These are phyloP conservation scores for Mesocentrotus franciscanus DNA, from an alignment of 53 echinoderm and acorn worm species.

Conservation along the genomic window DNA sequence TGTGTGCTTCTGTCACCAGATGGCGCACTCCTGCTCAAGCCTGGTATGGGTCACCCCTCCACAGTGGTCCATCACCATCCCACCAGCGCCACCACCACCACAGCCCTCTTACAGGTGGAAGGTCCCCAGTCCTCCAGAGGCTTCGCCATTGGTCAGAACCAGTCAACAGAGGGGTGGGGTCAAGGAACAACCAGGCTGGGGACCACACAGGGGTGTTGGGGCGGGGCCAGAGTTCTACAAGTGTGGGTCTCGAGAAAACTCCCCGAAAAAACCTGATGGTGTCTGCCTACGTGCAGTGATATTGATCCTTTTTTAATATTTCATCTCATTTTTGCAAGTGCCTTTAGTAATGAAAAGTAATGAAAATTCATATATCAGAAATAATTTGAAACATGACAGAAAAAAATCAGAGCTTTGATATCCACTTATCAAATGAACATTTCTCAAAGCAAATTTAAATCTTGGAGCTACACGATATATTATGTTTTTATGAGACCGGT, in stretches of 20 bases:
- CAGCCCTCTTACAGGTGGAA: constrained; percentile 53
- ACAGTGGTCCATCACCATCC: constrained; percentile 22
- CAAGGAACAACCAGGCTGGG: constrained; percentile 32
- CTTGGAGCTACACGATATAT: too few species aligned
- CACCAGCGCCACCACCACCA: constrained; percentile 24
- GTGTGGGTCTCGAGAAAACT: neutral
- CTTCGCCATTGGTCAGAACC: constrained; percentile 59
- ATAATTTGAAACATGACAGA: neutral
- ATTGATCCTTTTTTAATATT: neutral
- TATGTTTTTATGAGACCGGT: too few species aligned
- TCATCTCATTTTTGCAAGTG: neutral
- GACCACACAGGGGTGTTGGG: constrained; percentile 15
- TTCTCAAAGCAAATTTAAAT: too few species aligned
- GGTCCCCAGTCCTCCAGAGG: constrained; percentile 54
- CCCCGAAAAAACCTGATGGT: constrained; percentile 45
- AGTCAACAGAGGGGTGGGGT: constrained; percentile 26
- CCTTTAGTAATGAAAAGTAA: neutral
- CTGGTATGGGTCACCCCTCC: neutral
- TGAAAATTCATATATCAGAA: neutral
- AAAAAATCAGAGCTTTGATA: neutral
- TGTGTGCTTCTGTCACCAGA: constrained; percentile 18
- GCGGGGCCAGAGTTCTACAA: constrained; percentile 44
- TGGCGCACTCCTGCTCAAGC: constrained; percentile 61
- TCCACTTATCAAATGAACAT: too few species aligned
- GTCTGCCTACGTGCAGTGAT: constrained; percentile 60